Percentiles rank a stretch among this genome's conserved stretches.
Evolutionary conservation across 2,888 invertebrate species (phyloP).

Genomic region (Diarsia dahlii): DNA sequence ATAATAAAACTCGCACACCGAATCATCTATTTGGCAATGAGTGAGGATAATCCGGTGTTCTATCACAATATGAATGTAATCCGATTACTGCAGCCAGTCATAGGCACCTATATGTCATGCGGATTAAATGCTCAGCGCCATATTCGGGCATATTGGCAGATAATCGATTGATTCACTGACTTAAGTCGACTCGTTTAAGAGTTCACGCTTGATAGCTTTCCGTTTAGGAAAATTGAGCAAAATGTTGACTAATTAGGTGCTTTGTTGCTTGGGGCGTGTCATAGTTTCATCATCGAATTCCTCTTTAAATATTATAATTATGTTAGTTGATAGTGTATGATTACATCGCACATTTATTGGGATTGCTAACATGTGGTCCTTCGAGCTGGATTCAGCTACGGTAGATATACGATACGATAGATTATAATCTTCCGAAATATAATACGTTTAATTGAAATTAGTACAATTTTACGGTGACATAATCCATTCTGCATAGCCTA

Average conservation of each 20-base stretch:
- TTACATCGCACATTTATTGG: too few species aligned
- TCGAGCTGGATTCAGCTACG: too few species aligned
- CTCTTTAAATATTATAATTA: background rate
- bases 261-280: background rate
- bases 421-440: too few species aligned
- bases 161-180: slow-evolving; percentile 57
- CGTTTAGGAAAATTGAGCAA: background rate
- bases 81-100: slow-evolving; percentile 39
- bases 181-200: slow-evolving; percentile 24
- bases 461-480: too few species aligned
- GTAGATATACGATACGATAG: too few species aligned
- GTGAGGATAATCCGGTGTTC: slow-evolving; percentile 43
- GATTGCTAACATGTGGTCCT: too few species aligned
- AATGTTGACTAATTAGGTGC: background rate
- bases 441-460: too few species aligned
- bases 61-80: slow-evolving; percentile 59
- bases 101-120: slow-evolving; percentile 29
- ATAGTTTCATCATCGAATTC: background rate
- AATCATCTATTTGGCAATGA: slow-evolving; percentile 55
- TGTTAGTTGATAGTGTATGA: background rate
- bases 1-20: slow-evolving; percentile 22
- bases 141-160: slow-evolving; percentile 38
- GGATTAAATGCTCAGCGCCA: slow-evolving; percentile 31
- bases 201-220: slow-evolving; percentile 34
- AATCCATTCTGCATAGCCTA: background rate